Conservation (phyloP, 2,888 invertebrate species). For the Polymixis lichenea region DNA sequence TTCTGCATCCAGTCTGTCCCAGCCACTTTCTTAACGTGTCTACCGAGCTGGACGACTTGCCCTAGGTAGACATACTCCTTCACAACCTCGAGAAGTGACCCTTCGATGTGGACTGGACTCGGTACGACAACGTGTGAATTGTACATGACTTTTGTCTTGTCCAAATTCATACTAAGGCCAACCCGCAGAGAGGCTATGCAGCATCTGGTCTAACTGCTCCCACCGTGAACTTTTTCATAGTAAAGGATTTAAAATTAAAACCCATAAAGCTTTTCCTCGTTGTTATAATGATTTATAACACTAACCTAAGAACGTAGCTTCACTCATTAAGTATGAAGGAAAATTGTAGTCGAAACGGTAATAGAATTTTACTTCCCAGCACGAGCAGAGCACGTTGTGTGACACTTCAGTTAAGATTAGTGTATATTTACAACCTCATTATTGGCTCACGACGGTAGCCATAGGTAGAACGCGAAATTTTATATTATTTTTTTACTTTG, state of each 20-base stretch:
- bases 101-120: too few species aligned
- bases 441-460: too few species aligned
- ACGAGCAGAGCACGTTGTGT: neutral
- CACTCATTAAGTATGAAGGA: conserved; percentile 12
- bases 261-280: neutral
- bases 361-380: conserved; percentile 28
- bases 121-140: too few species aligned
- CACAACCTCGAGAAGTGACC: too few species aligned
- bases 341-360: conserved; percentile 11
- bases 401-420: conserved; percentile 35
- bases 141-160: too few species aligned
- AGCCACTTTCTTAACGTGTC: too few species aligned
- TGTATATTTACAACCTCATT: conserved; percentile 33
- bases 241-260: neutral
- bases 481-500: neutral
- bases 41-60: too few species aligned
- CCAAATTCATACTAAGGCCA: too few species aligned
- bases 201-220: too few species aligned
- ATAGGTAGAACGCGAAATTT: neutral
- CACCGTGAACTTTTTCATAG: neutral
- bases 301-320: conserved; percentile 3
- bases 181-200: too few species aligned
- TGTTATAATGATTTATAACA: neutral
- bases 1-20: too few species aligned
- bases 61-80: too few species aligned